Evolutionary conservation across 2,797 vertebrate genomes (phyloP), one percentile per base, ranked within the genome.

Genomic region (Dicrostonyx torquatus): DNA sequence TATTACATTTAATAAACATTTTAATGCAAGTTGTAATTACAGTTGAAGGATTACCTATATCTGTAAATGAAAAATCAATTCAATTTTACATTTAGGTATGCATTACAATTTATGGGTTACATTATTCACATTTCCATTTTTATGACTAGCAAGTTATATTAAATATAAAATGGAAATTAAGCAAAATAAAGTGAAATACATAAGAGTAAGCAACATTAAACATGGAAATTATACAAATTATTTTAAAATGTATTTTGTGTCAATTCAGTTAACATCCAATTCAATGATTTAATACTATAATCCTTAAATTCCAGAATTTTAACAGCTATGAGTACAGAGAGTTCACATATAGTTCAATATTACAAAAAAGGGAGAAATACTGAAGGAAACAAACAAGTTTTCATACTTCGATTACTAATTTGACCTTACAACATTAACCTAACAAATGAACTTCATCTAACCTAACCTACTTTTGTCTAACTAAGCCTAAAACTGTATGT

Each of bases 1-100:
- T 97, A 97, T 96, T 96, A 58, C 62, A 96, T 70, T 95, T 96
- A 89, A 94, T 88, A 89, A 94, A 31, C 62, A 96, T 89, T 66
- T 97, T 95, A 96, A 60, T 85, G 90, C 50, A 85, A 91, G 48
- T 82, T 87, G 31, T 31, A 87, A 92, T 91, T 87, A 43, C 29
- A 72, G 37, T 43, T 95, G 40, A 95, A 94, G 45, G 78, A 96
- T 10, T 88, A 80, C 53, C 85, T 96, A 96, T 15, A 7, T 2
- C 87, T 76, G 97, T 93, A 93, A 90, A 26, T 1, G n/a, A 88
- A 95, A 95, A 77, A 97, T 94, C 83, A 94, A 94, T 50, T 93
- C 73, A 66, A 94, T 80, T 96, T 91, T 91, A 90, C 66, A 94
- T 95, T 94, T 91, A 87, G 24, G 68, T 95, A 73, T 79, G 90